These are phyloP conservation scores for Phataginus tricuspis DNA, from an alignment of 2,797 vertebrate genomes.

Conservation along the genomic window DNA sequence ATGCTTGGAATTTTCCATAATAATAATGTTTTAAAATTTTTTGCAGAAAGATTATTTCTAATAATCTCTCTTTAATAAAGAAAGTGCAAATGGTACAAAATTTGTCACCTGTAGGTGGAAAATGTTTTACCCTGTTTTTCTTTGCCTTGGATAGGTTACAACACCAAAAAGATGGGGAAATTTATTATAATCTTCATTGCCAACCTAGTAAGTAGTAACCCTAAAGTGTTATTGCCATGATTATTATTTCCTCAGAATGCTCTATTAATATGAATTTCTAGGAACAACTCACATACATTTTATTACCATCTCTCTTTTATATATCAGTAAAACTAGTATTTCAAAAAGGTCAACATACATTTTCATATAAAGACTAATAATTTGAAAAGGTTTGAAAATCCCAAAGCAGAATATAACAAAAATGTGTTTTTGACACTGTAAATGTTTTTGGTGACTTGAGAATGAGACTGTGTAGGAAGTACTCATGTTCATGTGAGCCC, in stretches of 20 bases:
- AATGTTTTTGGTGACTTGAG: slow-evolving; percentile 1
- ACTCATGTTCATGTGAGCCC: neutral
- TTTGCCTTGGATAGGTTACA: neutral
- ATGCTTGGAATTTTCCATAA: neutral
- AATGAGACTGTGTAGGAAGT: neutral
- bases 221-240: neutral
- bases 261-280: neutral
- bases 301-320: neutral
- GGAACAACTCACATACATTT: neutral
- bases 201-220: neutral
- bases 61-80: neutral
- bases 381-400: neutral
- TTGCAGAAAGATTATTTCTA: slow-evolving; percentile 27
- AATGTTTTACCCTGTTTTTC: slow-evolving; percentile 31
- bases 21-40: neutral
- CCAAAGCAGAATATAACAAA: neutral
- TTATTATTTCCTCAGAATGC: neutral
- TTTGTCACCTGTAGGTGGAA: slow-evolving; percentile 61
- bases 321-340: neutral
- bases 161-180: neutral
- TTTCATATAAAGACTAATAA: neutral
- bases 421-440: neutral
- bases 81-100: neutral
- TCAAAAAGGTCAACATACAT: neutral
- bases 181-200: neutral